Evolutionary conservation across 2,113 vertebrate species (phyloP), one percentile per base, ranked within the genome.

Genomic region (human): DNA sequence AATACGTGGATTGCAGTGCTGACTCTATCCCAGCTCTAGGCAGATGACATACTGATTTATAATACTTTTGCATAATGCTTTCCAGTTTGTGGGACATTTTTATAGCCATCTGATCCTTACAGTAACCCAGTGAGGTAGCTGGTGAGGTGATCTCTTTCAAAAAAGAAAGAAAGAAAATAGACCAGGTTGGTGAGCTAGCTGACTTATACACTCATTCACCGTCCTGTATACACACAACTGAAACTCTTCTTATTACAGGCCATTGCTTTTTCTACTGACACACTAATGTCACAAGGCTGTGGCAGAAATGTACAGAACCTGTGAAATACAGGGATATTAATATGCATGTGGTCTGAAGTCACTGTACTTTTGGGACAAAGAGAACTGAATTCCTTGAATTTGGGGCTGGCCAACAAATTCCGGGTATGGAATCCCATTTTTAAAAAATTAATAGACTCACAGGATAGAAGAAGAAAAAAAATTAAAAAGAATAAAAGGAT

Each of bases 131-230:
- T 32, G 38, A 55, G 87, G 27, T 81, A 82, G 57, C 64, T 84
- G 11, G 18, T 64, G 48, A 85, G 8, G 18, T 64, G 55, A 89
- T 91, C 16, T 82, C 48, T 79, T 18, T 72, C 3, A 50, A 72
- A 40, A 50, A 35, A 40, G 2, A 16, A 14, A 57, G 20, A 55
- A 55, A 55, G 55, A 30, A 45, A 64, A 64, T 6, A 57, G 32
- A 38, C 57, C 27, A 0, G 45, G 73, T 35, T 13, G 64, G 32
- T 66, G 61, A 86, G 61, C 61, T 38, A 64, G 25, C 70, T 73
- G 52, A 66, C 35, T 22, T 5, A 13, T 4, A 8, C 9, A 20
- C 72, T 30, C 20, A 38, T 32, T 45, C 13, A 0, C 57, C 8
- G 5, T 68, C 64, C 35, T 27, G 6, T 12, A 23, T 40, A 12